A percentile compares a stretch with the other conserved stretches of the same genome.
phyloP scores from a whole-genome alignment of 2,113 vertebrate species.

The Etheostoma spectabile region DNA sequence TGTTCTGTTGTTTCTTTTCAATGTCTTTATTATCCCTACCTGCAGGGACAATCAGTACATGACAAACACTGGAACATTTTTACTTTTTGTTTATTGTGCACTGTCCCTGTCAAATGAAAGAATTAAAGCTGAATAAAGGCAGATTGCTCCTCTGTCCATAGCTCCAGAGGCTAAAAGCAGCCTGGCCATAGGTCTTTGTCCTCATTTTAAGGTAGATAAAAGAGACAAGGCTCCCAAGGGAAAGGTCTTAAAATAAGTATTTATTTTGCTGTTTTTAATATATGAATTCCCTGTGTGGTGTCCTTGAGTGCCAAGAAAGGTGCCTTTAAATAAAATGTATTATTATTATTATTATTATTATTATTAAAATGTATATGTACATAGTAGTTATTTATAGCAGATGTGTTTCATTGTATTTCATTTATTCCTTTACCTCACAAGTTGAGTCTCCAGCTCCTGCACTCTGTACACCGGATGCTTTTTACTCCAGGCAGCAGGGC shows the following conservation, averaged over 20 bases:
- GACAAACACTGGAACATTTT: neutral
- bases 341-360: too few relatives aligned
- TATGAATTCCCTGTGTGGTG: too few relatives aligned
- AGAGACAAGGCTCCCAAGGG: neutral
- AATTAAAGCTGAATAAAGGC: constrained; percentile 28
- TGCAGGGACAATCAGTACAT: neutral
- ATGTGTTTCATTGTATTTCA: too few relatives aligned
- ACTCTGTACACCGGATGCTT: too few relatives aligned
- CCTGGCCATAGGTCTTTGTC: neutral
- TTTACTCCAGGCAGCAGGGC: neutral
- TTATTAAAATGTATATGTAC: too few relatives aligned
- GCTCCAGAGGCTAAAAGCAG: constrained; percentile 31
- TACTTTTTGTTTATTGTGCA: neutral
- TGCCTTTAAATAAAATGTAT: too few relatives aligned
- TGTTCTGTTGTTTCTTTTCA: neutral
- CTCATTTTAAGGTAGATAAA: constrained; percentile 1
- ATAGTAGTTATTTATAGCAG: too few relatives aligned
- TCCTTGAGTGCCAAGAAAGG: too few relatives aligned
- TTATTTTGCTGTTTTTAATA: too few relatives aligned
- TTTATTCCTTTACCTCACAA: too few relatives aligned
- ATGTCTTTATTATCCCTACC: neutral
- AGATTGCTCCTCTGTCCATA: neutral
- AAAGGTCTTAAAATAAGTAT: too few relatives aligned
- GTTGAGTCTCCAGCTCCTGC: too few relatives aligned
- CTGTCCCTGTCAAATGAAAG: neutral